phyloP scores from a whole-genome alignment of 1,140 invertebrate genomes.

The Dreissena polymorpha region DNA sequence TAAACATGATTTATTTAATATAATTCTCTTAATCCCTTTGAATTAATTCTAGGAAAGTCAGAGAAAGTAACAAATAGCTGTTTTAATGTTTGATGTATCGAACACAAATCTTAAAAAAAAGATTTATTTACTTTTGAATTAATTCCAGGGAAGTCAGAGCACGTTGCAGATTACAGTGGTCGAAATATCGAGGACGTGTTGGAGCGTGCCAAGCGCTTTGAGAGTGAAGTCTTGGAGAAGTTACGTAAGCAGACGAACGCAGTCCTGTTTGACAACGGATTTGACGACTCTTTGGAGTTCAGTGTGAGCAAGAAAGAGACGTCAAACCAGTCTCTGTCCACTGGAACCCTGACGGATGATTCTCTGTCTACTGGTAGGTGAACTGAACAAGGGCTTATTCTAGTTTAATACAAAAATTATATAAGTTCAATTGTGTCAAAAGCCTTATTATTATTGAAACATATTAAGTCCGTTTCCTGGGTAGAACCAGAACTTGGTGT shows the following conservation, averaged over 20 bases:
- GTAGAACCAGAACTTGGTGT: too few species aligned
- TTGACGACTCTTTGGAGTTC: constrained; percentile 54
- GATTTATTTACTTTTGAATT: not conserved
- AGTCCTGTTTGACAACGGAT: constrained; percentile 50
- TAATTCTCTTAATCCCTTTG: too few species aligned
- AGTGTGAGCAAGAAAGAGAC: constrained; percentile 28
- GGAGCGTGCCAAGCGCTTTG: constrained; percentile 51
- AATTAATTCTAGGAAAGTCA: too few species aligned
- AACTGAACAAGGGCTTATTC: not conserved
- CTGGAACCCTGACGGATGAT: constrained; percentile 44
- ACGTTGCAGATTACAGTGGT: constrained; percentile 46
- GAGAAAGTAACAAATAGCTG: too few species aligned
- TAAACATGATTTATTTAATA: too few species aligned
- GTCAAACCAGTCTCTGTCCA: constrained; percentile 16
- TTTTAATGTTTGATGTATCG: too few species aligned
- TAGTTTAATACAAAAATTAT: too few species aligned
- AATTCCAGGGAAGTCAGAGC: constrained; percentile 15
- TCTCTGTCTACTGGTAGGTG: constrained; percentile 50
- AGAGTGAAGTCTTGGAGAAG: constrained; percentile 45
- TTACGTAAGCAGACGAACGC: constrained; percentile 49
- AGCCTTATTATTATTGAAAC: constrained; percentile 4
- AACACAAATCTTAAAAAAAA: too few species aligned
- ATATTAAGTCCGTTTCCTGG: too few species aligned
- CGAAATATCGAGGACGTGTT: constrained; percentile 48
- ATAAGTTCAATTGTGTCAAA: too few species aligned